Evolutionary conservation across 1,140 invertebrate species (phyloP).

Genomic region (Helicorthomorpha holstii): DNA sequence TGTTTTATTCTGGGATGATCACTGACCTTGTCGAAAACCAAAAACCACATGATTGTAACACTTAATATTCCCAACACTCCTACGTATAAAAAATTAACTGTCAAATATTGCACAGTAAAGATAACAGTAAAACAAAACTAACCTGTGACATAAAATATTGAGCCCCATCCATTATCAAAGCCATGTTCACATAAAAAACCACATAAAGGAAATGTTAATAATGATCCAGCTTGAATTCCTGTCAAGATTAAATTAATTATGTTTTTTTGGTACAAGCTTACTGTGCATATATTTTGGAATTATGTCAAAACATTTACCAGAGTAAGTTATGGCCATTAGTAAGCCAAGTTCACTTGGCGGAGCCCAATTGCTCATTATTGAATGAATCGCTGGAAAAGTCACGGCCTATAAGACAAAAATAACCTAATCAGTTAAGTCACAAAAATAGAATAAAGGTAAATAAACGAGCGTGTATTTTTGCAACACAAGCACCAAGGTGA

Average conservation of each 20-base stretch:
- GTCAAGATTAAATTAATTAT: no score
- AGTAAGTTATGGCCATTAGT: conserved; percentile 25
- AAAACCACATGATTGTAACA: conserved; percentile 25
- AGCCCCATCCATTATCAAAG: conserved; percentile 26
- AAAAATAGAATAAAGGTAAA: no score
- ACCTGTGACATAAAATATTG: conserved; percentile 26
- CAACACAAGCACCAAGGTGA: no score
- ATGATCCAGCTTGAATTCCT: conserved; percentile 22
- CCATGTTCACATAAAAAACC: conserved; percentile 25
- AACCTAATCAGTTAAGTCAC: no score
- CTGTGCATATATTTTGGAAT: no score
- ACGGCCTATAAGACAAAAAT: conserved; percentile 35
- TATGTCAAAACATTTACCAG: conserved; percentile 20
- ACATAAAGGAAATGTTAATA: conserved; percentile 24
- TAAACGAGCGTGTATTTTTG: no score
- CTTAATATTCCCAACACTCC: conserved; percentile 25
- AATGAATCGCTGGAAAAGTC: conserved; percentile 35
- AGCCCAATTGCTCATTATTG: conserved; percentile 35
- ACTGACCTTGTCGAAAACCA: conserved; percentile 30
- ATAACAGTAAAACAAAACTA: no score
- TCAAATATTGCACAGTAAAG: no score
- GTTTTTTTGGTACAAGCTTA: no score
- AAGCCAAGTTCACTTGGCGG: conserved; percentile 28
- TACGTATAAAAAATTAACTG: no score
- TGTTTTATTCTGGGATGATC: conserved; percentile 31